Percentiles rank a stretch among this genome's conserved stretches.
Conservation (phyloP, 2,888 invertebrate genomes). For the Drosophila nr. fundita region DNA sequence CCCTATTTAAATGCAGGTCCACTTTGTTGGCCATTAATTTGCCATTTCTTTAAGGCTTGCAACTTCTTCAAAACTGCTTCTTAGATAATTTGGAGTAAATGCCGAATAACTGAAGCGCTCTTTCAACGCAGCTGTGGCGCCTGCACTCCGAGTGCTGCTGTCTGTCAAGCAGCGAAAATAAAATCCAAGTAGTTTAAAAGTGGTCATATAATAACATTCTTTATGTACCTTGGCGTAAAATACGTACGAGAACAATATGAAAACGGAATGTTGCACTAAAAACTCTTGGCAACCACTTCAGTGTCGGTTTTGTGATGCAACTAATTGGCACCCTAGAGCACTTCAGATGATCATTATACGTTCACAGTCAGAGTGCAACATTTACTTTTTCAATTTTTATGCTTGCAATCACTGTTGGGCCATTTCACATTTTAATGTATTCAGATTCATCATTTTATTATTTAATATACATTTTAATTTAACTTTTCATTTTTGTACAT, state of each 20-base stretch:
- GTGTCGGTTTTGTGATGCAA: background rate
- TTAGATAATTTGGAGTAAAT: constrained; percentile 1
- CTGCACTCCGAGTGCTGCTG: constrained; percentile 1
- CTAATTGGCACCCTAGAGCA: background rate
- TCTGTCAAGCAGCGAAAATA: constrained; percentile 1
- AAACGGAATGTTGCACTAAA: constrained; percentile 30
- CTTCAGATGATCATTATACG: background rate
- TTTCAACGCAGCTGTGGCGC: background rate
- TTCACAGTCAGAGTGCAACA: background rate
- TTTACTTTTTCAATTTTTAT: background rate
- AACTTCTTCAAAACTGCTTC: constrained; percentile 3
- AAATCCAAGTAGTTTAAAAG: constrained; percentile 37
- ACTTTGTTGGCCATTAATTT: background rate
- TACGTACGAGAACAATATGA: constrained; percentile 31
- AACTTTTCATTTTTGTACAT: background rate
- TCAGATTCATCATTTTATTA: background rate
- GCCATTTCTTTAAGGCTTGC: background rate
- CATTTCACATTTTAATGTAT: background rate
- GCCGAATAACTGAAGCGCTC: constrained; percentile 1
- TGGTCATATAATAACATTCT: constrained; percentile 37
- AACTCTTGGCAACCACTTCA: constrained; percentile 22
- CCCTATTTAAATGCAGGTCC: constrained; percentile 36
- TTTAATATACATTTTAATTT: background rate
- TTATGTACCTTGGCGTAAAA: constrained; percentile 44
- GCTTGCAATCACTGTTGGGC: background rate